phyloP scores from a whole-genome alignment of 2,797 vertebrate species.

The Gymnodraco acuticeps region DNA sequence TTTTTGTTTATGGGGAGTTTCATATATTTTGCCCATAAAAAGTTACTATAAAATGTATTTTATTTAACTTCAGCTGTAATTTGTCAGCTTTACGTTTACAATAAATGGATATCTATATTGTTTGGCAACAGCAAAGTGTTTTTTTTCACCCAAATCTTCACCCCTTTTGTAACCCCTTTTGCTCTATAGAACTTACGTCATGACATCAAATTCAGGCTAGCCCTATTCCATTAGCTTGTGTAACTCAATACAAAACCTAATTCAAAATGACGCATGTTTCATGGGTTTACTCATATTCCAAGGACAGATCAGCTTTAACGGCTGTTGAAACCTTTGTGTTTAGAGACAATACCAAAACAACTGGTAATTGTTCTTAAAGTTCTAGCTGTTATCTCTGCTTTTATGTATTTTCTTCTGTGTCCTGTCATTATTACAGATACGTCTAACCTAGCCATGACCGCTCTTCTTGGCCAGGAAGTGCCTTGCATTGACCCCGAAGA shows the following conservation, averaged over 20 bases:
- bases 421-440: background rate
- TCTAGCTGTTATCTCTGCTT: background rate
- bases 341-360: background rate
- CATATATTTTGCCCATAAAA: too few species aligned
- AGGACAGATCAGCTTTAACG: background rate
- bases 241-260: background rate
- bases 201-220: background rate
- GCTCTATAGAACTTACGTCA: background rate
- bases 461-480: background rate
- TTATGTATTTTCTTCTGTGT: background rate
- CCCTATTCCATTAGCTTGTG: background rate
- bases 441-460: background rate
- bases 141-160: background rate
- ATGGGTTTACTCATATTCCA: background rate
- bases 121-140: too few species aligned
- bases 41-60: too few species aligned
- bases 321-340: background rate
- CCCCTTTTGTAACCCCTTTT: background rate
- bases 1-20: too few species aligned
- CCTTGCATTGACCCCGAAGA: background rate
- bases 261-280: background rate
- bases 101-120: too few species aligned
- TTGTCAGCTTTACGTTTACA: too few species aligned
- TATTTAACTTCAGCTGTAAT: too few species aligned
- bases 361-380: too few species aligned